Evolutionary conservation across 2,797 vertebrate species (phyloP).

Genomic region (Sardinella longiceps): DNA sequence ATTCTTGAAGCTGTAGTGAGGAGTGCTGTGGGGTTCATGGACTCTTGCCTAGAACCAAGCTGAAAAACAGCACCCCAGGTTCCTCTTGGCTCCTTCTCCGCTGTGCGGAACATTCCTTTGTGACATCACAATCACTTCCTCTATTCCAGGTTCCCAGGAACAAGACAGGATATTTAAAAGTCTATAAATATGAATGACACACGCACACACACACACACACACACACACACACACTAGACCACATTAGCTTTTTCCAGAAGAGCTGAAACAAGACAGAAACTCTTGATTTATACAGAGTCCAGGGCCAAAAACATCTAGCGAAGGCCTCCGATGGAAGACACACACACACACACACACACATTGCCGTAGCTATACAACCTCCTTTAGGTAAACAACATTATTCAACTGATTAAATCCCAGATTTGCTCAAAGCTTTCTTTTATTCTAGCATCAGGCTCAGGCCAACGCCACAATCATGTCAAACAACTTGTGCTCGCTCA

Average conservation of each 20-base stretch:
- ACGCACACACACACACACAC: background rate
- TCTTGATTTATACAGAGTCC: background rate
- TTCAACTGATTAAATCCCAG: slow-evolving; percentile 1
- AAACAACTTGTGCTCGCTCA: background rate
- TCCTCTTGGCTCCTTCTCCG: background rate
- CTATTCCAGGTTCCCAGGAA: background rate
- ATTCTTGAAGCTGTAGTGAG: background rate
- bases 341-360: background rate
- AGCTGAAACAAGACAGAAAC: background rate
- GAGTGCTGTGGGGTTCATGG: background rate
- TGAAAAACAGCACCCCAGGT: background rate
- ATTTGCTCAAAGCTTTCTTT: background rate
- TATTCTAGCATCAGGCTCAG: background rate
- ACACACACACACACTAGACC: background rate
- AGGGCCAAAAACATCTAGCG: slow-evolving; percentile 7
- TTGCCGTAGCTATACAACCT: background rate
- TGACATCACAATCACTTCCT: slow-evolving; percentile 13
- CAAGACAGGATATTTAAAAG: background rate
- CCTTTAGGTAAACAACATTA: background rate
- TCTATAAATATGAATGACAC: slow-evolving; percentile 7
- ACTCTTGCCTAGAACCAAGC: background rate
- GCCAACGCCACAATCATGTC: background rate
- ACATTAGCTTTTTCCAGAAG: background rate
- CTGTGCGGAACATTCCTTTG: background rate
- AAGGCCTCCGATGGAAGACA: background rate